Conservation (phyloP, 2,113 vertebrate species). For the Callionymus lyra region DNA sequence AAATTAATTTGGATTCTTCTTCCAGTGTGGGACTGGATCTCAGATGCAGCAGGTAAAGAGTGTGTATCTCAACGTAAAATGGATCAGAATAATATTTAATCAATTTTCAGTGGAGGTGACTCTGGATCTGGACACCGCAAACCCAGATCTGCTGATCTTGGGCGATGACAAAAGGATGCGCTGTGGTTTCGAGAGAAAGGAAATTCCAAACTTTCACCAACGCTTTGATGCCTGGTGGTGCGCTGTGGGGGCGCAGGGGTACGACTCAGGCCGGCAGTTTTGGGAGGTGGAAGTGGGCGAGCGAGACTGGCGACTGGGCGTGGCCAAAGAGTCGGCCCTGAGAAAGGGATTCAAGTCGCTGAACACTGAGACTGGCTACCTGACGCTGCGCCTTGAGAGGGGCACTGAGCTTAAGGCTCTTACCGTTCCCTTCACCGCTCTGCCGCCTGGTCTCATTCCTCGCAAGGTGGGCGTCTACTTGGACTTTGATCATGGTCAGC, state of each 20-base stretch:
- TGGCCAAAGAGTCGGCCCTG: conserved; percentile 76
- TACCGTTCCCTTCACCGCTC: conserved; percentile 65
- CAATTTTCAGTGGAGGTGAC: conserved; percentile 71
- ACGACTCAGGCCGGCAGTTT: conserved; percentile 62
- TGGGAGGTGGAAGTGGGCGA: conserved; percentile 78
- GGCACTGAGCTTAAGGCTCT: conserved; percentile 70
- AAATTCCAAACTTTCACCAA: conserved; percentile 64
- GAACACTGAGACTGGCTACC: conserved; percentile 66
- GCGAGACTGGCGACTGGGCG: conserved; percentile 87
- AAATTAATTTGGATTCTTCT: conserved; percentile 8
- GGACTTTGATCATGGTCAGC: conserved; percentile 61
- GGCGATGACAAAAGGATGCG: conserved; percentile 77
- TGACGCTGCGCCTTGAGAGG: conserved; percentile 68
- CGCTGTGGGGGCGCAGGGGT: conserved; percentile 63
- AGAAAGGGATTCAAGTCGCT: conserved; percentile 77
- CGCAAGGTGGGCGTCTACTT: conserved; percentile 65
- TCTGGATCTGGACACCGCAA: conserved; percentile 67
- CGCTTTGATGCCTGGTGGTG: conserved; percentile 71
- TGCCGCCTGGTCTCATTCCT: conserved; percentile 59
- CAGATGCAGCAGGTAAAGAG: conserved; percentile 59
- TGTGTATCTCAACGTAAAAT: not conserved
- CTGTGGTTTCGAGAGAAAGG: conserved; percentile 76
- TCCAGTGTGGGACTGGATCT: conserved; percentile 71
- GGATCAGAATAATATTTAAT: not conserved
- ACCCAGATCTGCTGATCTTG: conserved; percentile 76